Conservation (phyloP, 2,113 vertebrate species). For the Periophthalmodon schlosseri region DNA sequence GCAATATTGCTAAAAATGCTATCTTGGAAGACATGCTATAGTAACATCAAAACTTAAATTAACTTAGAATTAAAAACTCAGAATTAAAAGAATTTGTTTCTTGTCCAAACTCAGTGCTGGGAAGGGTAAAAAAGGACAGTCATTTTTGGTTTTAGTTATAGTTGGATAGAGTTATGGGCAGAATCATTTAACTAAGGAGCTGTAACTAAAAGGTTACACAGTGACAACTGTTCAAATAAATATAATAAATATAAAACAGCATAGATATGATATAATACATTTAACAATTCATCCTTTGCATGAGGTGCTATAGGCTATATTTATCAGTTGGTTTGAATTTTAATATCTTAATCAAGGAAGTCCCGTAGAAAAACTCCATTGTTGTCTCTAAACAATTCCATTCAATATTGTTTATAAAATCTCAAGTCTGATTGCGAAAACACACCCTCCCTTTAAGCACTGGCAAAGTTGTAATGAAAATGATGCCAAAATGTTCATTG, state of each 20-base stretch:
- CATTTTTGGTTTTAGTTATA: conserved; percentile 60
- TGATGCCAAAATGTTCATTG: conserved; percentile 17
- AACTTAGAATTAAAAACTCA: not conserved
- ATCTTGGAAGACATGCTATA: conserved; percentile 65
- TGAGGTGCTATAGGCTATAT: conserved; percentile 54
- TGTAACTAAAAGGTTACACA: conserved; percentile 47
- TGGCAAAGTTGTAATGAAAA: conserved; percentile 42
- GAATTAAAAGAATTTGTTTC: conserved; percentile 42
- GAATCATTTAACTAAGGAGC: conserved; percentile 32
- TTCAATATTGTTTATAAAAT: conserved; percentile 59
- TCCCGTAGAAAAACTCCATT: conserved; percentile 50
- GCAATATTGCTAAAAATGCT: conserved; percentile 67
- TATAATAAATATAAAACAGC: conserved; percentile 38
- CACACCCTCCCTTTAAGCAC: conserved; percentile 63
- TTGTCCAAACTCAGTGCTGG: conserved; percentile 28
- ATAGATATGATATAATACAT: conserved; percentile 59
- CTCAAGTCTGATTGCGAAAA: conserved; percentile 37
- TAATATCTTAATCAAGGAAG: conserved; percentile 55
- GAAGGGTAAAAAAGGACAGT: conserved; percentile 39
- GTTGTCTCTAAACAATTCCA: conserved; percentile 39
- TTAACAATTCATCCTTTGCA: conserved; percentile 52
- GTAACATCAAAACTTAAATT: conserved; percentile 34
- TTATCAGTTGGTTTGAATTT: conserved; percentile 39
- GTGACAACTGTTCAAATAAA: conserved; percentile 53
- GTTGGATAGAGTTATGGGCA: conserved; percentile 39